phyloP scores from a whole-genome alignment of 2,888 invertebrate species.

The Dendrolimus houi region DNA sequence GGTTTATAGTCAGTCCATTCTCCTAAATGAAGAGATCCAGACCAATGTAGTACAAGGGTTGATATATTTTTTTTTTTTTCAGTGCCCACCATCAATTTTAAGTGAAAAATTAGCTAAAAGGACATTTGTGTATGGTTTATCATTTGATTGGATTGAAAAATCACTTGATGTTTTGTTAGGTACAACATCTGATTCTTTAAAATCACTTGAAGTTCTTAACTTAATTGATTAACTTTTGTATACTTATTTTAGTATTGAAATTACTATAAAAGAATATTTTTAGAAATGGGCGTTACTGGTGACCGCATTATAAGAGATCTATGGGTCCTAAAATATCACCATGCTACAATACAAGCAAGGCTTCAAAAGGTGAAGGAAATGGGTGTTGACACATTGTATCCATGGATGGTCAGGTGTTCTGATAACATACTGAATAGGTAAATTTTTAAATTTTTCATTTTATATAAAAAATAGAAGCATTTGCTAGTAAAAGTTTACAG shows the following conservation, averaged over 20 bases:
- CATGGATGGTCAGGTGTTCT: slow-evolving; percentile 81
- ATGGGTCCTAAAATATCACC: slow-evolving; percentile 79
- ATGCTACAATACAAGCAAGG: slow-evolving; percentile 66
- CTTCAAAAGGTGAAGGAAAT: slow-evolving; percentile 63
- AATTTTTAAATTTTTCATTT: neutral
- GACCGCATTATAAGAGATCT: slow-evolving; percentile 76
- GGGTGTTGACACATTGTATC: slow-evolving; percentile 70
- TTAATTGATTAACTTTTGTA: neutral
- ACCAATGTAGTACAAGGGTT: no score
- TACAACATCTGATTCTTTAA: slow-evolving; percentile 22
- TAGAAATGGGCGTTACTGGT: slow-evolving; percentile 69
- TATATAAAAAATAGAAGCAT: neutral
- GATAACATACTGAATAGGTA: slow-evolving; percentile 75
- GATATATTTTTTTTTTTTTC: slow-evolving; percentile 15
- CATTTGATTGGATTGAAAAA: slow-evolving; percentile 69
- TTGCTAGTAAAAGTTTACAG: neutral
- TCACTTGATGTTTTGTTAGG: slow-evolving; percentile 70
- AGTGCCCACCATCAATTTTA: slow-evolving; percentile 57
- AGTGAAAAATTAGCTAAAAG: slow-evolving; percentile 66
- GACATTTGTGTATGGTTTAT: slow-evolving; percentile 72
- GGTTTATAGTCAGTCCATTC: no score
- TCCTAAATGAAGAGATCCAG: no score
- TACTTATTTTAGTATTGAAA: neutral
- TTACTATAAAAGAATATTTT: slow-evolving; percentile 3
- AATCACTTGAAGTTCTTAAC: neutral